These are phyloP conservation scores for Hippopotamus amphibius DNA, from an alignment of 2,113 vertebrate species.

Conservation along the genomic window DNA sequence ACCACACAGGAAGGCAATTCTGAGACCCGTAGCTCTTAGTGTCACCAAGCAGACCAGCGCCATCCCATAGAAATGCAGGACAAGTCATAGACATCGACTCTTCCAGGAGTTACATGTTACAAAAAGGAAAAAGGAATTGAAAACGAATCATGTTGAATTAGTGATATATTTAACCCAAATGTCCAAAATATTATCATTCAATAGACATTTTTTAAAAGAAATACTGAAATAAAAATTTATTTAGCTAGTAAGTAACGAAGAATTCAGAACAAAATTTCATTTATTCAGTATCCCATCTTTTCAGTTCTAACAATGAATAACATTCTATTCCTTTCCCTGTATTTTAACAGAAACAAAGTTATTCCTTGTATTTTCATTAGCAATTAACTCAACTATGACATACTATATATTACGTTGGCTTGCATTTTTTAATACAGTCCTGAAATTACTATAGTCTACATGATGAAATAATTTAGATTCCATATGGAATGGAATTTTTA, in stretches of 20 bases:
- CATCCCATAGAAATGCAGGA: neutral
- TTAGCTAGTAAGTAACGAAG: neutral
- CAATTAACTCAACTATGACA: neutral
- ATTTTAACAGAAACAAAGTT: neutral
- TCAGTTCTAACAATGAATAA: neutral
- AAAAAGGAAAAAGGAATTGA: neutral
- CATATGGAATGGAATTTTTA: neutral
- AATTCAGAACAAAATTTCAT: neutral
- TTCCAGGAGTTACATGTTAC: neutral
- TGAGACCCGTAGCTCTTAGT: accelerated
- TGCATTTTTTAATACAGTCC: neutral
- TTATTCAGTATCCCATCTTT: neutral
- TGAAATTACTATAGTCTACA: neutral
- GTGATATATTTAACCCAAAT: accelerated
- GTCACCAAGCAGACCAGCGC: accelerated
- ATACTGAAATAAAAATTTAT: neutral
- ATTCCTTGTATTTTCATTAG: neutral
- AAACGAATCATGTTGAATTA: neutral
- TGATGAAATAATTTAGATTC: neutral
- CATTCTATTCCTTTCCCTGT: neutral
- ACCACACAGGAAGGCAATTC: neutral
- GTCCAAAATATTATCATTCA: neutral
- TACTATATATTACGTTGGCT: neutral
- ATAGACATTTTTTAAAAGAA: neutral
- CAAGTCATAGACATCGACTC: accelerated